These are phyloP conservation scores for Pygathrix nemaeus DNA, from an alignment of 2,113 vertebrate genomes.

Conservation along the genomic window DNA sequence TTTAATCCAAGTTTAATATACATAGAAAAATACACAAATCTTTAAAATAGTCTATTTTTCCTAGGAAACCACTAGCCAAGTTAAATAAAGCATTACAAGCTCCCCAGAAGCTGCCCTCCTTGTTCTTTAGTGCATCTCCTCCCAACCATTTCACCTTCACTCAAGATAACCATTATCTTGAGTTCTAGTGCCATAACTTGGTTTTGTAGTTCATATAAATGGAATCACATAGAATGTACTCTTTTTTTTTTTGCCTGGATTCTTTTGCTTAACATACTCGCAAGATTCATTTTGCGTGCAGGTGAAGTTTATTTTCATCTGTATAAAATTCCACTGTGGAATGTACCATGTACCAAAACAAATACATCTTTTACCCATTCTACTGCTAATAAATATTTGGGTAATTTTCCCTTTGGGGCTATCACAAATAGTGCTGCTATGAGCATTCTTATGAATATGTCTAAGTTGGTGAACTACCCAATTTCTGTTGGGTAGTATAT, in stretches of 20 bases:
- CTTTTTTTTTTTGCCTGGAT: background rate
- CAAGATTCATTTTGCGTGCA: background rate
- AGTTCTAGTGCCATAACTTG: background rate
- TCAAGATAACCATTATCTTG: conserved; percentile 26
- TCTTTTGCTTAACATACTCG: conserved; percentile 8
- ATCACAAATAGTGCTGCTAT: background rate
- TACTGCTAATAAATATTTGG: background rate
- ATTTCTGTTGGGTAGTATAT: background rate
- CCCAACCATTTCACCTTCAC: background rate
- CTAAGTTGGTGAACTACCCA: background rate
- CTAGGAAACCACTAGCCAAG: background rate
- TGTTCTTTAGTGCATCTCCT: background rate
- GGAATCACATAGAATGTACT: background rate
- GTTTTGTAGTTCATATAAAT: background rate
- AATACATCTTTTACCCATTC: background rate
- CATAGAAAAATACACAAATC: background rate
- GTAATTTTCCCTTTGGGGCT: background rate
- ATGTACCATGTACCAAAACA: background rate
- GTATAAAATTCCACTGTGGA: background rate
- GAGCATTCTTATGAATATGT: background rate
- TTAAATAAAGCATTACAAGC: background rate
- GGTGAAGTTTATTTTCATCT: background rate
- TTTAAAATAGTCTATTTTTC: background rate
- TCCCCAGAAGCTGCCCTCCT: background rate
- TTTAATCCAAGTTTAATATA: background rate